Percentiles rank a stretch among this genome's conserved stretches.
These are phyloP conservation scores for Emesis russula DNA, from an alignment of 2,888 invertebrate genomes.

Conservation along the genomic window DNA sequence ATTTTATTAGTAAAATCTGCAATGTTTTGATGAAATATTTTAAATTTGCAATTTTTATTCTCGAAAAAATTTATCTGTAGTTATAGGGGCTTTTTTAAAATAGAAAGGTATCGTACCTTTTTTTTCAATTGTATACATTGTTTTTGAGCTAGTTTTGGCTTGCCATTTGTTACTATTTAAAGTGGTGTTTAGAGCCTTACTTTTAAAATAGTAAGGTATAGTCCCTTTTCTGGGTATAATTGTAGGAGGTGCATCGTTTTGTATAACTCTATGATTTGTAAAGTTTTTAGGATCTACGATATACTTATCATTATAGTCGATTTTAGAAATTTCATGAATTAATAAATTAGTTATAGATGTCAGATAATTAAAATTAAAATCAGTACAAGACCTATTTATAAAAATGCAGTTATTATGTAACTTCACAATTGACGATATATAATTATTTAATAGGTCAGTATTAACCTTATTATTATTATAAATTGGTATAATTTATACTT, in stretches of 20 bases:
- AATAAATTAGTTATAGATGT: background rate
- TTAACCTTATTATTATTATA: background rate
- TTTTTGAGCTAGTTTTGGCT: background rate
- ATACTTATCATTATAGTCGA: background rate
- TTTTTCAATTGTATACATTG: background rate
- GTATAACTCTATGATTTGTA: background rate
- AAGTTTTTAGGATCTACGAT: background rate
- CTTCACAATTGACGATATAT: background rate
- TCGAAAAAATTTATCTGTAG: conserved; percentile 12
- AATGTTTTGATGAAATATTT: conserved; percentile 38
- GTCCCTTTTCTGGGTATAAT: background rate
- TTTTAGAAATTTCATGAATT: background rate
- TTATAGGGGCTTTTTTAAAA: conserved; percentile 3
- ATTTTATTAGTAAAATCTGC: conserved; percentile 21
- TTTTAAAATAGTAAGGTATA: background rate
- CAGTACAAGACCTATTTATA: background rate
- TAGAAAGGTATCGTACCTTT: conserved; percentile 31
- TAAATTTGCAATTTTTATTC: background rate
- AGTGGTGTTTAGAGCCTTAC: background rate
- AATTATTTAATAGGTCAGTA: background rate
- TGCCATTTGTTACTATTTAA: background rate
- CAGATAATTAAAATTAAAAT: background rate
- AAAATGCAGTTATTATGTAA: background rate
- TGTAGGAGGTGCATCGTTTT: background rate
- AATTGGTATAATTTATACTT: background rate